Base-by-base conservation (phyloP, 2,113 vertebrate species). In the Ascaphus truei region DNA sequence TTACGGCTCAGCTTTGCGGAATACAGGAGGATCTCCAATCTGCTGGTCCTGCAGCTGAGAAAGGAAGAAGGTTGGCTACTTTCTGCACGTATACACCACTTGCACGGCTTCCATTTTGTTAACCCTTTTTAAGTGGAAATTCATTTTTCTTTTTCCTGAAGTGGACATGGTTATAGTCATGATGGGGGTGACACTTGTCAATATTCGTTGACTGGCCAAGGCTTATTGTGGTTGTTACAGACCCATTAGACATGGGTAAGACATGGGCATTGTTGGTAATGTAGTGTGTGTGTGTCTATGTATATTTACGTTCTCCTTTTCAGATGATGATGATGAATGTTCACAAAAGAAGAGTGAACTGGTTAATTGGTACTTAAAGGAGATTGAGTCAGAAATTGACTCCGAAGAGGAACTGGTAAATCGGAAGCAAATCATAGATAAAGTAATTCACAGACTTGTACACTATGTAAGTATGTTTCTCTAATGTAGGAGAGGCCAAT, bases 281-380 rank as follows among this genome's bases (percentile, higher is more conserved):
- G n/a, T n/a, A n/a, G n/a, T n/a, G n/a, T n/a, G n/a, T n/a, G n/a
- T 2, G 4, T 4, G 7, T 1, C 23, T 10, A 23, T 9, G 5
- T 10, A 39, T 2, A 26, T 29, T 11, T 11, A 0, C 71, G 2
- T 63, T 73, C 72, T 60, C 56, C 58, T 4, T 75, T 83, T 50
- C 78, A 98, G 95, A 91, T 67, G 94, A 98, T 25, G 94, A 98
- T 25, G 92, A 98, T 0, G 96, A 98, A 73, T 86, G 84, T 2
- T 84, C 91, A 4, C 88, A 98, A 76, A 97, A 90, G 82, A 98
- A 87, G 67, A 95, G 88, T 2, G 93, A 93, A 1, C 93, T 99
- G 62, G 86, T 99, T 73, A 98, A 99, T 79, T 99, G 97, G 97
- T 99, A 99, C 72, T 86, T 98, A 76, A 98, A 98, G 73, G 96